Base-by-base conservation (phyloP, 2,797 vertebrate genomes). In the Danio tinwini region DNA sequence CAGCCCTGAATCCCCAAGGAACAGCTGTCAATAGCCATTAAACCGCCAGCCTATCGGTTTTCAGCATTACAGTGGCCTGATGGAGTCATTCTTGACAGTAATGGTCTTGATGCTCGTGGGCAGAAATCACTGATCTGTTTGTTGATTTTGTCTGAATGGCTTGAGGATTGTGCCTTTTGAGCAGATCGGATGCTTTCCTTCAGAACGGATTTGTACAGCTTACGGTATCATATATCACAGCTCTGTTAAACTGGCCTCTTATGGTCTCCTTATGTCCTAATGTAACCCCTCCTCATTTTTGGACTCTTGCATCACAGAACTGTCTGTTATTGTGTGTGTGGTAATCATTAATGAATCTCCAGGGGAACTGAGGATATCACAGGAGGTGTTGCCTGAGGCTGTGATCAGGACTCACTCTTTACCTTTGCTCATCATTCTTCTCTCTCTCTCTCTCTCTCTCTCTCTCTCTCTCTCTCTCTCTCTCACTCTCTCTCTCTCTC, bases 11-110 rank as follows among this genome's bases (percentile, higher is more conserved):
- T 84, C 82, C 80, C 81, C 76, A 68, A 84, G 78, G 80, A 84
- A 82, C 82, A 82, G 75, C 84, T 87, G 86, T 84, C 86, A 85
- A 83, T 77, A 83, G 69, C 82, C 82, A 84, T 85, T 85, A 85
- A 70, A 77, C 55, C 71, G 63, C n/a, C 78, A 81, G 75, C 67
- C 59, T 74, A 84, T 87, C 86, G 64, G 58, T 81, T 87, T 87
- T 85, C 82, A 82, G 78, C 63, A 76, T 74, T 78, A 81, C 78
- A 71, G 72, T 49, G 65, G 62, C 77, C 52, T 73, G 78, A 84
- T 85, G 50, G 84, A 85, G 83, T 78, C 39, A 39, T 53, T 73
- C 55, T 81, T 84, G 74, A 81, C 84, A 78, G 72, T 81, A 83
- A 85, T 84, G 80, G 80, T 77, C 82, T 76, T 53, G 40, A 78